These are phyloP conservation scores for Silurus glanis DNA, from an alignment of 2,113 vertebrate genomes.

Conservation along the genomic window DNA sequence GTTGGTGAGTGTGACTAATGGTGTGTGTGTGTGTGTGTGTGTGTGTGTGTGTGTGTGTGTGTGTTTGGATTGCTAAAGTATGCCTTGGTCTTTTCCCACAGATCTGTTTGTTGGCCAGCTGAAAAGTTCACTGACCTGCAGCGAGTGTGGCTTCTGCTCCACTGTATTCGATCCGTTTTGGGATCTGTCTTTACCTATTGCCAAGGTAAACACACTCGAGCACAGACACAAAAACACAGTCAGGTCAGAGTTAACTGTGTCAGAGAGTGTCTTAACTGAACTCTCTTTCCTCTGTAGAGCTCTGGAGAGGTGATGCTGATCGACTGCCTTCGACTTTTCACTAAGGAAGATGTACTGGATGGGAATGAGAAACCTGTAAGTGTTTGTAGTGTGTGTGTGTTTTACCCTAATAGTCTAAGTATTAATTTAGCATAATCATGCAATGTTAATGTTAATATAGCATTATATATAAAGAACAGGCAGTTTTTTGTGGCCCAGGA, in stretches of 20 bases:
- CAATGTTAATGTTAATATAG: not conserved
- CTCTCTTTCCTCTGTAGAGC: conserved; percentile 71
- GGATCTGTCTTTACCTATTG: conserved; percentile 92
- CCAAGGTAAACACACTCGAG: conserved; percentile 75
- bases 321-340: conserved; percentile 92
- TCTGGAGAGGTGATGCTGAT: conserved; percentile 85
- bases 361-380: conserved; percentile 92
- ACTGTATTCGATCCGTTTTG: conserved; percentile 95
- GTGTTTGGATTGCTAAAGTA: not conserved
- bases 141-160: conserved; percentile 87
- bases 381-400: not conserved
- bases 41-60: conserved; percentile 9
- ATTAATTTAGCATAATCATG: not conserved
- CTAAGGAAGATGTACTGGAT: conserved; percentile 91
- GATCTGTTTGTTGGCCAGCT: conserved; percentile 96
- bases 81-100: conserved; percentile 53
- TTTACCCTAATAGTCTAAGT: not conserved
- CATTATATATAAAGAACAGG: not conserved
- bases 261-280: not conserved
- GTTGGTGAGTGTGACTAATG: conserved; percentile 76
- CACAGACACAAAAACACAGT: not conserved
- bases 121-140: conserved; percentile 92
- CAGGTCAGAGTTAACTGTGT: not conserved
- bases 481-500: not conserved
- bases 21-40: conserved; percentile 7